Percentiles rank a stretch among this genome's conserved stretches.
Conservation (phyloP, 2,113 vertebrate species). For the Gila orcuttii region DNA sequence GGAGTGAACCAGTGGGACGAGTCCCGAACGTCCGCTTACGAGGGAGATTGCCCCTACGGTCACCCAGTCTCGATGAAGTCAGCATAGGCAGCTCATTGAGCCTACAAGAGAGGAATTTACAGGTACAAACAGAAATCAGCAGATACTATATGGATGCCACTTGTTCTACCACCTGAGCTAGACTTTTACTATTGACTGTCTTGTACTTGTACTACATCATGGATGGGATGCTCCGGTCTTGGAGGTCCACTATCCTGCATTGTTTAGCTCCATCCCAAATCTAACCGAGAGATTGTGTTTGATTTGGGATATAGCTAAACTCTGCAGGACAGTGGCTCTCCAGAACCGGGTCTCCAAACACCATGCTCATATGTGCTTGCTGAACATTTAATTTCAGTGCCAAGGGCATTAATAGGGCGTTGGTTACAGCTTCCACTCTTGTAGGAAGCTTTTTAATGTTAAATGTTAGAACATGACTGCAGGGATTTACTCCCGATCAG, state of each 20-base stretch:
- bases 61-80: conserved; percentile 83
- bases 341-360: not conserved
- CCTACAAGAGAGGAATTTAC: conserved; percentile 81
- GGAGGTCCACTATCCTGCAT: not conserved
- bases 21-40: conserved; percentile 60
- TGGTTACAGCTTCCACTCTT: not conserved
- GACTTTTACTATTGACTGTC: not conserved
- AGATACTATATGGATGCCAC: not conserved
- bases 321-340: not conserved
- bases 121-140: conserved; percentile 32
- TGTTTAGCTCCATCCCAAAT: not conserved
- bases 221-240: not conserved
- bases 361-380: not conserved
- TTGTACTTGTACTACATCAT: not conserved
- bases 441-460: not conserved
- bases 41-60: conserved; percentile 70
- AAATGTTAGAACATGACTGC: not conserved
- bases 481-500: not conserved
- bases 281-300: not conserved
- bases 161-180: not conserved
- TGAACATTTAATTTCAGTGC: not conserved
- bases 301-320: not conserved
- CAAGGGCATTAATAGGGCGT: not conserved
- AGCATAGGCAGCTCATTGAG: conserved; percentile 89
- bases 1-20: conserved; percentile 52